These are phyloP conservation scores for Bombus polaris DNA, from an alignment of 1,140 invertebrate genomes.

Conservation along the genomic window DNA sequence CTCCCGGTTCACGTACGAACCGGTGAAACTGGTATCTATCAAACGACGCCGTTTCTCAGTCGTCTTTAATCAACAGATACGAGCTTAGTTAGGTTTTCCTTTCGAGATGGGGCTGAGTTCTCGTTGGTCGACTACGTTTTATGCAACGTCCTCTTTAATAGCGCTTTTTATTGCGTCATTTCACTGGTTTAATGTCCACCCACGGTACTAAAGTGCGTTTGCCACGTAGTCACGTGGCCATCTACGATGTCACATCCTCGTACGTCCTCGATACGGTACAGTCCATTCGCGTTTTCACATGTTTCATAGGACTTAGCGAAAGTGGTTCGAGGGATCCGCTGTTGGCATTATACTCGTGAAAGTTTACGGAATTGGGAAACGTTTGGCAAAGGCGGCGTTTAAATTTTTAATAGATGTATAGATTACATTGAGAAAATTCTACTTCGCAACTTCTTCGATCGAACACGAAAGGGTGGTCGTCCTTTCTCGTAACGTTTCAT, in stretches of 20 bases:
- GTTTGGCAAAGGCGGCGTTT: too few species aligned
- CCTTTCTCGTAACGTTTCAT: not conserved
- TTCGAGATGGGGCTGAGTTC: not conserved
- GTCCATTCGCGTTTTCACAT: not conserved
- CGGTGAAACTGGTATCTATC: not conserved
- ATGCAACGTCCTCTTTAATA: constrained; percentile 49
- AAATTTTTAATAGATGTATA: too few species aligned
- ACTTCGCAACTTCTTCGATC: not conserved
- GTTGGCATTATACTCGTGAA: not conserved
- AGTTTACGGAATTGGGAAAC: too few species aligned
- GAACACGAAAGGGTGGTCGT: too few species aligned
- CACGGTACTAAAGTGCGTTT: constrained; percentile 48
- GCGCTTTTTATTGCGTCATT: constrained; percentile 49
- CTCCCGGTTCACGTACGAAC: constrained; percentile 14
- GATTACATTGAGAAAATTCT: too few species aligned
- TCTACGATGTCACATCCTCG: not conserved
- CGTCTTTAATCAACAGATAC: constrained; percentile 55
- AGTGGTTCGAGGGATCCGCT: too few species aligned
- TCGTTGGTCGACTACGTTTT: constrained; percentile 31
- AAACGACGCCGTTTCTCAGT: constrained; percentile 40
- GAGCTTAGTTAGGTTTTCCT: constrained; percentile 52
- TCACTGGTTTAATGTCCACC: constrained; percentile 30
- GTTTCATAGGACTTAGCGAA: not conserved
- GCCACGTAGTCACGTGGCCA: constrained; percentile 42
- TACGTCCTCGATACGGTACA: not conserved